Evolutionary conservation across 2,888 invertebrate genomes (phyloP), one percentile per base, ranked within the genome.

Genomic region (Merodon equestris): DNA sequence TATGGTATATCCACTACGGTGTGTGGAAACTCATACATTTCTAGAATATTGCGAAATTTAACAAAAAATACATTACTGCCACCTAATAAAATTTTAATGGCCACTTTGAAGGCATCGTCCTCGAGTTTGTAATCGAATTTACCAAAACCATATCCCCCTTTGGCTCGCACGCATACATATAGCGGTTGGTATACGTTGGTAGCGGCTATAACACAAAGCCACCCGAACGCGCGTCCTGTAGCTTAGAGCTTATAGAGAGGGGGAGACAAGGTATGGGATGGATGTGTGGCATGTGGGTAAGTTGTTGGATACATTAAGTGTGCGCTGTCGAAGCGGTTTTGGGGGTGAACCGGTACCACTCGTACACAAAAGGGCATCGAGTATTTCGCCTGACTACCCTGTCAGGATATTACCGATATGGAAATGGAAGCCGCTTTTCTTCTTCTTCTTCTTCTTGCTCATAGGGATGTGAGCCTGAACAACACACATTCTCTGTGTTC

Each of bases 71-170:
- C 79, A 83, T 83, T 82, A 83, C 81, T 83, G 83, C 83, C 83
- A 83, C 81, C 82, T 81, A 83, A 83, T 83, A 83, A 83, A 83
- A 83, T 83, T 81, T 83, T 83, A 83, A 82, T 83, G 81, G 83
- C 83, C 73, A 83, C 81, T 82, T 79, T 76, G 76, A 76, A 81
- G 63, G 81, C 81, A 81, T 76, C 81, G 76, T 75, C 71, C 75
- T 81, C 64, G 66, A 67, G 81, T 75, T 71, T 71, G 75, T 81
- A 75, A 79, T 79, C 79, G 79, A 79, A 79, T 79, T 79, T 79
- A 74, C 79, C 79, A 68, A 64, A 68, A 50, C 67, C 64, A 34
- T 56, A 73, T 64, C 74, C 70, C 54, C 76, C 63, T 79, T 79
- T 68, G 54, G 67, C 57, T 68, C 27, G 47, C 58, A 18, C 63